Evolutionary conservation across 2,888 invertebrate species (phyloP).

Genomic region (Notodonta dromedarius): DNA sequence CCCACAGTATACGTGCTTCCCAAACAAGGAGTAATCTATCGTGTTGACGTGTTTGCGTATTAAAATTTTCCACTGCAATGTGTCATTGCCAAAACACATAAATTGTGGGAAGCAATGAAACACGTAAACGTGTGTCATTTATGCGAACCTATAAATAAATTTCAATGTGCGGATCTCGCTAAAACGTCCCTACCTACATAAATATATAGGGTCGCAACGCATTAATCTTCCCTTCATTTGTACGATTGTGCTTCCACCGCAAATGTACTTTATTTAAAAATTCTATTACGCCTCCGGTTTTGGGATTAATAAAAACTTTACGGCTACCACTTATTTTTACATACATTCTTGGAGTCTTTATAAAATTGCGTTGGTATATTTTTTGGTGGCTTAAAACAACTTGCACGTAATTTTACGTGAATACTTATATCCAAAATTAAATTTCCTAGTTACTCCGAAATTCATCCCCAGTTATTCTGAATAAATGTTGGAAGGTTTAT

Average conservation of each 20-base stretch:
- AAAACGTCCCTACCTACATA: conserved; percentile 61
- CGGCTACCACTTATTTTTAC: neutral
- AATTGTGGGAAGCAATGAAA: conserved; percentile 60
- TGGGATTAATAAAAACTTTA: conserved; percentile 3
- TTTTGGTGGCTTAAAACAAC: too few species aligned
- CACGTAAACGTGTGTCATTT: conserved; percentile 64
- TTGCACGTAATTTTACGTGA: too few species aligned
- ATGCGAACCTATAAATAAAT: conserved; percentile 73
- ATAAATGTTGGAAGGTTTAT: conserved; percentile 36
- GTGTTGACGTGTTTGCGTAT: conserved; percentile 35
- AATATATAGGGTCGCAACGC: conserved; percentile 68
- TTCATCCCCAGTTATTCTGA: conserved; percentile 32
- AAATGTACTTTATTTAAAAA: conserved; percentile 31
- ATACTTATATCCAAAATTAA: too few species aligned
- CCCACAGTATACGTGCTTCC: conserved; percentile 23
- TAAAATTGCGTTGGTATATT: too few species aligned
- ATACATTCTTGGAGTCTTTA: too few species aligned
- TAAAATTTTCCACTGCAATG: conserved; percentile 46
- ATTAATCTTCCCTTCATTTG: conserved; percentile 71
- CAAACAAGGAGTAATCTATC: conserved; percentile 30
- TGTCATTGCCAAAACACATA: conserved; percentile 51
- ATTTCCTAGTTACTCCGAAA: conserved; percentile 5
- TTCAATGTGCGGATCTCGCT: conserved; percentile 69
- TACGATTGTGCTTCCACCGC: conserved; percentile 46
- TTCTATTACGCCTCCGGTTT: conserved; percentile 21